Conservation (phyloP, 1,140 invertebrate genomes). For the Drosophila sulfurigaster region DNA sequence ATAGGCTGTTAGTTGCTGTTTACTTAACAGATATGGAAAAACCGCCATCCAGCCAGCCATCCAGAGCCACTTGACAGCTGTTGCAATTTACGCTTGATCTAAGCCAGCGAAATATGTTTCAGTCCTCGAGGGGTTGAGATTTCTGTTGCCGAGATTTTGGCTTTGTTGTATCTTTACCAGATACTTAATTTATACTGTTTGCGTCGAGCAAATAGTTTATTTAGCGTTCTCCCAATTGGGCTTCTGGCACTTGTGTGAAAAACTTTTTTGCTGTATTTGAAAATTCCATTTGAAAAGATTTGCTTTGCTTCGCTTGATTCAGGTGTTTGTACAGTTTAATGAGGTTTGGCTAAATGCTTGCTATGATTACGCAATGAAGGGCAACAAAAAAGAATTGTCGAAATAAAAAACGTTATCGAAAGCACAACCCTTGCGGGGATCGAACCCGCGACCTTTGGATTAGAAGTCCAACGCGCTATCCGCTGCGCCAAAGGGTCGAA, state of each 20-base stretch:
- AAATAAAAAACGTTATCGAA: background rate
- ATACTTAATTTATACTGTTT: slow-evolving; percentile 61
- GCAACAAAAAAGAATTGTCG: background rate
- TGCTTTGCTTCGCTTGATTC: slow-evolving; percentile 2
- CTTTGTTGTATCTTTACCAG: slow-evolving; percentile 55
- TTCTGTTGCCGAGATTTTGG: slow-evolving; percentile 34
- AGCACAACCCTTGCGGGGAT: slow-evolving; percentile 87
- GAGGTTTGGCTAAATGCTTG: slow-evolving; percentile 39
- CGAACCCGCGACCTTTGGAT: slow-evolving; percentile 88
- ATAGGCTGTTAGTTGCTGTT: slow-evolving; percentile 73
- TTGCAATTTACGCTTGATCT: slow-evolving; percentile 80
- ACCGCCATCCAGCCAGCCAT: slow-evolving; percentile 40
- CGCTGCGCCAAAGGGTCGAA: slow-evolving; percentile 86
- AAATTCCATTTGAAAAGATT: slow-evolving; percentile 59
- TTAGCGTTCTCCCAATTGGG: slow-evolving; percentile 31
- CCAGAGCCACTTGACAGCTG: slow-evolving; percentile 78
- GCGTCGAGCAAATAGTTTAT: slow-evolving; percentile 67
- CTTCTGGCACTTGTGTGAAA: slow-evolving; percentile 51
- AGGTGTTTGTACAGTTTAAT: slow-evolving; percentile 65
- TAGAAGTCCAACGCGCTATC: slow-evolving; percentile 88
- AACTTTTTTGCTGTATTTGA: slow-evolving; percentile 46
- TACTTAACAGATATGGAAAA: slow-evolving; percentile 52
- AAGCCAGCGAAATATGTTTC: slow-evolving; percentile 40
- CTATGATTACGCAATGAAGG: background rate
- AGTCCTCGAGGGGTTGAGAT: slow-evolving; percentile 47